Evolutionary conservation across 2,888 invertebrate species (phyloP).

Genomic region (Acleris literana): DNA sequence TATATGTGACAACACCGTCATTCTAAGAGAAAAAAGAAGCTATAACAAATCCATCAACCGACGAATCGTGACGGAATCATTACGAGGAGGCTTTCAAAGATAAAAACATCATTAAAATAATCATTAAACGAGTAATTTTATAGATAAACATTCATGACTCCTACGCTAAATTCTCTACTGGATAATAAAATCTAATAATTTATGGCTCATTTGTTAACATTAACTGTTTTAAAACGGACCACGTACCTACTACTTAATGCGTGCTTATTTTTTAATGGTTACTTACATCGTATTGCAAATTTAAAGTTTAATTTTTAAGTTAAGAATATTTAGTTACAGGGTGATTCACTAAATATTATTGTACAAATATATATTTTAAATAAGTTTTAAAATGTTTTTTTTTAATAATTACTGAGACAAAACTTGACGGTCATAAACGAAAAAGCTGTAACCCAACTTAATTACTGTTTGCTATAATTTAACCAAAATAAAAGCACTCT

Average conservation of each 20-base stretch:
- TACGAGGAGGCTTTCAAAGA: constrained; percentile 5
- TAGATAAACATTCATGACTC: constrained; percentile 21
- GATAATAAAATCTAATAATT: constrained; percentile 31
- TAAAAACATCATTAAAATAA: constrained; percentile 19
- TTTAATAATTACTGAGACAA: no score
- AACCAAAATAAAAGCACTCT: no score
- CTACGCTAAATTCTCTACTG: constrained; percentile 7
- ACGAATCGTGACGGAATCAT: constrained; percentile 14
- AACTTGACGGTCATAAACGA: no score
- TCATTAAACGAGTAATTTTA: constrained; percentile 9
- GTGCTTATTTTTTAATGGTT: not conserved
- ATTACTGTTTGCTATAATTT: no score
- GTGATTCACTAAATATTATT: no score
- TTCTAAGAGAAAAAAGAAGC: no score
- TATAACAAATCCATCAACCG: constrained; percentile 6
- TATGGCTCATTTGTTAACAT: constrained; percentile 27
- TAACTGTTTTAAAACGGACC: constrained; percentile 18
- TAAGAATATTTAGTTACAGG: no score
- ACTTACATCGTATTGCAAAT: not conserved
- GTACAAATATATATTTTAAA: no score
- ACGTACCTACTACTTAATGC: not conserved
- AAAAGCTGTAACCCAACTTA: no score
- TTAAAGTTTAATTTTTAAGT: no score
- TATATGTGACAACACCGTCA: no score
- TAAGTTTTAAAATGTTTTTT: no score